These are phyloP conservation scores for Lamprotornis superbus DNA, from an alignment of 2,113 vertebrate genomes.

Conservation along the genomic window DNA sequence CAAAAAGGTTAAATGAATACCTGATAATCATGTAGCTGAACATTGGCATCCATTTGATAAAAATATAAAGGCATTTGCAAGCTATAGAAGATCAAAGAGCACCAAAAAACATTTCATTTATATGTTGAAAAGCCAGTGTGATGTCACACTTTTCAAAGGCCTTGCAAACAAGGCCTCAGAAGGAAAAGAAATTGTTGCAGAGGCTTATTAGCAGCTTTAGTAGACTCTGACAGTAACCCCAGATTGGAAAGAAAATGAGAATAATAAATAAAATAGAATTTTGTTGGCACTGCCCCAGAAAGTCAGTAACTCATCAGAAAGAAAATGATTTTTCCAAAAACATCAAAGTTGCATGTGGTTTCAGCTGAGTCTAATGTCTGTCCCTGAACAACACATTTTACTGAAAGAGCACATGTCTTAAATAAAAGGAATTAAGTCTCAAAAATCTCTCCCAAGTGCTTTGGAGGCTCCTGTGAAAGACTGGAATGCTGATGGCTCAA, in stretches of 20 bases:
- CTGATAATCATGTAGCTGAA: neutral
- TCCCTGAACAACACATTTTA: neutral
- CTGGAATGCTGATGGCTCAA: neutral
- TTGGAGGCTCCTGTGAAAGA: neutral
- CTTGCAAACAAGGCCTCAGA: neutral
- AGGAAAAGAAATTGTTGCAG: neutral
- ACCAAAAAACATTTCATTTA: neutral
- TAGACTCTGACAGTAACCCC: neutral
- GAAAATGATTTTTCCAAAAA: neutral
- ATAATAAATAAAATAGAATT: conserved; percentile 3
- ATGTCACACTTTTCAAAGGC: neutral
- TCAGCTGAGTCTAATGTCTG: neutral
- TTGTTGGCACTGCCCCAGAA: neutral
- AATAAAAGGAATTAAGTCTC: neutral
- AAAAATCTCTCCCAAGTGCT: neutral
- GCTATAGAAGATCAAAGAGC: neutral
- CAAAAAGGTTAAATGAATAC: conserved; percentile 8
- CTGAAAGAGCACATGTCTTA: neutral
- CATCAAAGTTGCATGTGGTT: neutral
- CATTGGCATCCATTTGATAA: neutral
- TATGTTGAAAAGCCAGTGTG: neutral
- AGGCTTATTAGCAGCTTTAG: conserved; percentile 1
- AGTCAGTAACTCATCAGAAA: neutral
- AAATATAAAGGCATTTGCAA: neutral
- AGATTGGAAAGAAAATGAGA: neutral